These are phyloP conservation scores for Caenorhabditis becei DNA, from an alignment of 2,888 invertebrate species.

Conservation along the genomic window DNA sequence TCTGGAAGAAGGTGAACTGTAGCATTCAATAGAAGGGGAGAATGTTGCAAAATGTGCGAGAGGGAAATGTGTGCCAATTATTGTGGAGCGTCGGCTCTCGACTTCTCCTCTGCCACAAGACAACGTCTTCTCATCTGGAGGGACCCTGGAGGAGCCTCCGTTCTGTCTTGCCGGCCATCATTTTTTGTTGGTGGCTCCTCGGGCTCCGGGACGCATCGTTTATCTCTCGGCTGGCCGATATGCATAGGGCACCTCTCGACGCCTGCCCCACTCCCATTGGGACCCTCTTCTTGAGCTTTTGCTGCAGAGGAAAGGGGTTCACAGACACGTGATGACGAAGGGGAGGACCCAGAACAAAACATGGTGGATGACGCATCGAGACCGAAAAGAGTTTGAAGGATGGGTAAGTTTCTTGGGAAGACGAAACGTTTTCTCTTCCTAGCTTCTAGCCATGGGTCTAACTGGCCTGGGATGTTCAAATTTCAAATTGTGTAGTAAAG, in stretches of 20 bases:
- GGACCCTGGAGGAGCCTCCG: neutral
- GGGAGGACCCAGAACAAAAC: neutral
- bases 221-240: constrained; percentile 17
- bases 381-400: constrained; percentile 2
- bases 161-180: neutral
- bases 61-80: constrained; percentile 18
- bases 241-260: constrained; percentile 56
- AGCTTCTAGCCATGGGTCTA: too few relatives aligned
- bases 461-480: too few relatives aligned
- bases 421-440: too few relatives aligned
- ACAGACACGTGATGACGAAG: neutral
- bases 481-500: too few relatives aligned
- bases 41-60: neutral
- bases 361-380: neutral
- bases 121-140: neutral
- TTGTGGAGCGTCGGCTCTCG: neutral
- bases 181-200: neutral
- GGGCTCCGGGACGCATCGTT: constrained; percentile 16
- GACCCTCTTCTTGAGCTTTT: constrained; percentile 5
- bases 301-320: neutral
- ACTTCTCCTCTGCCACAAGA: neutral
- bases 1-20: constrained; percentile 58
- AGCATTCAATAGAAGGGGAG: constrained; percentile 32
- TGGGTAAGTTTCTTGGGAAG: neutral
- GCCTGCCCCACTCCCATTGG: constrained; percentile 10